Base-by-base conservation (phyloP, 1,140 invertebrate genomes). In the Rhopalosiphum padi region DNA sequence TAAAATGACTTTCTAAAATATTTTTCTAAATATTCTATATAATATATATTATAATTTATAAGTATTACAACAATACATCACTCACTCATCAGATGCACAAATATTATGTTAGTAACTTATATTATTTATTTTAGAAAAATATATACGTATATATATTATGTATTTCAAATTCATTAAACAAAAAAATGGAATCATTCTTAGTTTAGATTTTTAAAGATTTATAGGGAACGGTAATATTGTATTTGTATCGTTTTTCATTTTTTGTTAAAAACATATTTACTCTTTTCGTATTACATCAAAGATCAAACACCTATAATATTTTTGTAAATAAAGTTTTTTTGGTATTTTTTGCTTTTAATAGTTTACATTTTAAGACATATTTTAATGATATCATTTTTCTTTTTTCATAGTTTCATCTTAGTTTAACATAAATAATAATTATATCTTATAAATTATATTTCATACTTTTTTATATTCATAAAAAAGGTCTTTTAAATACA, bases 221-320 rank as follows among this genome's bases (percentile, higher is more conserved):
- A 77, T 9, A 77, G 60, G 30, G n/a, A 9, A 77, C 5, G 30
- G 18, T 77, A 30, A 41, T 41, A 41, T 41, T 1, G 4, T 68
- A 30, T 68, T 60, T 68, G 18, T 18, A 68, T n/a, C 5, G 30
- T 77, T 77, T 68, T 77, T 77, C n/a, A 77, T 77, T 3, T 77
- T 77, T 77, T n/a, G 60, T 77, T 77, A 77, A 77, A 77, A n/a
- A n/a, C 60, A n/a, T 77, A 77, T 77, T n/a, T 77, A 77, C n/a
- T 18, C 30, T 15, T 77, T 77, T 4, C 5, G 30, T 30, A 35
- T 15, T 77, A 77, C n/a, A 77, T 35, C n/a, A 35, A 18, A 77
- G n/a, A 77, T n/a, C 60, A n/a, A 77, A 77, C 15, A 77, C 60
- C 60, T 77, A 77, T 77, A 77, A n/a, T 77, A 77, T 77, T n/a